Evolutionary conservation across 1,140 invertebrate genomes (phyloP).

Genomic region (Temnothorax curvispinosus): DNA sequence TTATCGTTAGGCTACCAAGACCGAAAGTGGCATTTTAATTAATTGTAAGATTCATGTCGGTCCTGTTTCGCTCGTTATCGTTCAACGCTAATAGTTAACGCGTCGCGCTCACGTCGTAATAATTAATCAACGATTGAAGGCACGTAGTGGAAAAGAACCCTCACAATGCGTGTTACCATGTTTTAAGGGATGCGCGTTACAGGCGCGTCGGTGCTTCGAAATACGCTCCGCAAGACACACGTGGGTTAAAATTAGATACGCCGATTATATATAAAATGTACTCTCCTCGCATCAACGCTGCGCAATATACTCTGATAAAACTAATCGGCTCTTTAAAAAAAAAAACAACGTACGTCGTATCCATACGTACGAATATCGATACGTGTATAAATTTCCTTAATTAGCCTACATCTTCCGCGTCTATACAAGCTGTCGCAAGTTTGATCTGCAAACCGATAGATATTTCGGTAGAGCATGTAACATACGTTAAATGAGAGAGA

Average conservation of each 20-base stretch:
- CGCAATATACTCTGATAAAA: conserved; percentile 6
- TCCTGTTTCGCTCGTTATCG: no score
- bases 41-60: no score
- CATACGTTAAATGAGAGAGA: background rate
- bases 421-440: background rate
- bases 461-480: background rate
- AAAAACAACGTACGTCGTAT: conserved; percentile 14
- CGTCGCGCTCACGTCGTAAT: background rate
- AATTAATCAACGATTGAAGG: conserved; percentile 11
- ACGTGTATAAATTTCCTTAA: conserved; percentile 10
- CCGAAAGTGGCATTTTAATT: no score
- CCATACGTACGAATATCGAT: background rate
- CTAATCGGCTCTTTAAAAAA: background rate
- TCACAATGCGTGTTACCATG: background rate
- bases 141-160: background rate
- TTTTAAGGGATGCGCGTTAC: background rate
- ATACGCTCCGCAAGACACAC: background rate
- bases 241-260: background rate
- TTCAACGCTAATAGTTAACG: background rate
- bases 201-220: background rate
- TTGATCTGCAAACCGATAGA: background rate
- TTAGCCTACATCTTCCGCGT: background rate
- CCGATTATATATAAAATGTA: background rate
- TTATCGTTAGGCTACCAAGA: no score
- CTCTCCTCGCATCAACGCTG: background rate